phyloP scores from a whole-genome alignment of 1,140 invertebrate species.

The Mactra quadrangularis region DNA sequence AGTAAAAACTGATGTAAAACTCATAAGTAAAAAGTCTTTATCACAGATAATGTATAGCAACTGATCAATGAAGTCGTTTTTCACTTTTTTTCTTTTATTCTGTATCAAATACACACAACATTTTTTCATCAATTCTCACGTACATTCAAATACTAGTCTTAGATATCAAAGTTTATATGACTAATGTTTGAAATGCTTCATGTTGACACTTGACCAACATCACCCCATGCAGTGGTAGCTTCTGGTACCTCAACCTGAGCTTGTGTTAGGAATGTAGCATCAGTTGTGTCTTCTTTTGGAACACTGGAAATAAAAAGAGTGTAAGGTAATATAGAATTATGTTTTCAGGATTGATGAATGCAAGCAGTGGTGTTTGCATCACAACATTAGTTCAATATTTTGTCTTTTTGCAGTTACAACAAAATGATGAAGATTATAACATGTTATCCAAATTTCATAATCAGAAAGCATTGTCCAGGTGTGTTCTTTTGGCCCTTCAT shows the following conservation, averaged over 20 bases:
- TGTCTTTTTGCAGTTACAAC: too few species aligned
- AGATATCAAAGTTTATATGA: conserved; percentile 9
- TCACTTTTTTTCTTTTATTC: background rate
- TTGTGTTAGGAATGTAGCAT: conserved; percentile 72
- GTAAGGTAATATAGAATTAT: too few species aligned
- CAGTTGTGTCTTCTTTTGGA: conserved; percentile 60
- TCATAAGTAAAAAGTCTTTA: background rate
- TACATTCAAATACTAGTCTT: background rate
- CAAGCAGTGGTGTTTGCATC: background rate
- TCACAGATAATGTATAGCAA: background rate
- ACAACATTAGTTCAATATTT: background rate
- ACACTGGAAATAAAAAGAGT: conserved; percentile 44
- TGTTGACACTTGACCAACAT: background rate
- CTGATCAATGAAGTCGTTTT: background rate
- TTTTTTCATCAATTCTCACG: background rate
- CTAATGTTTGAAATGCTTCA: conserved; percentile 3
- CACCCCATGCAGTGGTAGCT: conserved; percentile 38
- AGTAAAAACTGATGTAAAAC: too few species aligned
- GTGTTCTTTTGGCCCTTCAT: too few species aligned
- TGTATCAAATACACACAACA: background rate
- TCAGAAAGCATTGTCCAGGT: background rate
- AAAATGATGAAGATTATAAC: background rate
- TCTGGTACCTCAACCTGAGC: conserved; percentile 65
- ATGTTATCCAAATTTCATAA: background rate
- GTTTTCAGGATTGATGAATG: background rate